Conservation (phyloP, 2,888 invertebrate species). For the Keiferia lycopersicella region DNA sequence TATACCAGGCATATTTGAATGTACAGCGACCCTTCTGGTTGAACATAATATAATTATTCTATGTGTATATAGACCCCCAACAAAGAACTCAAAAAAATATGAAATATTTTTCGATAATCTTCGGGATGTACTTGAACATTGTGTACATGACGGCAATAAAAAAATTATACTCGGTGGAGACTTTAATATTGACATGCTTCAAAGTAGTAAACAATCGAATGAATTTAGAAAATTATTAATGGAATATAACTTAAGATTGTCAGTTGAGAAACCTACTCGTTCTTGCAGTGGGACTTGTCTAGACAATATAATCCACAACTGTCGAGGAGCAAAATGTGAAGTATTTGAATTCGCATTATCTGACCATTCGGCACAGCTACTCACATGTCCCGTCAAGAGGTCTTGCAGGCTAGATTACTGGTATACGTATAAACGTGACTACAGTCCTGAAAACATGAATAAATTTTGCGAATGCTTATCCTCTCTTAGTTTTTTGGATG, state of each 20-base stretch:
- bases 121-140: neutral
- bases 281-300: conserved; percentile 9
- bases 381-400: neutral
- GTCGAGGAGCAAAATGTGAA: neutral
- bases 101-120: conserved; percentile 16
- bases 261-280: conserved; percentile 17
- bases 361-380: conserved; percentile 13
- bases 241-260: conserved; percentile 24
- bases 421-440: neutral
- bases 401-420: neutral
- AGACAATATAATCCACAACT: conserved; percentile 2
- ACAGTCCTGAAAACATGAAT: neutral
- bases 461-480: neutral
- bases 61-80: conserved; percentile 27
- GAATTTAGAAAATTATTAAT: conserved; percentile 21
- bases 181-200: conserved; percentile 27
- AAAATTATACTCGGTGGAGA: conserved; percentile 26
- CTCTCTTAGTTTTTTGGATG: neutral
- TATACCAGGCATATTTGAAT: conserved; percentile 17
- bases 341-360: conserved; percentile 14
- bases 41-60: conserved; percentile 25
- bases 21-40: conserved; percentile 19
- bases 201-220: neutral
- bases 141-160: neutral
- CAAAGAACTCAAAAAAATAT: neutral